Percentiles rank a stretch among this genome's conserved stretches.
phyloP scores from a whole-genome alignment of 2,113 vertebrate genomes.

The Bombycilla garrulus region DNA sequence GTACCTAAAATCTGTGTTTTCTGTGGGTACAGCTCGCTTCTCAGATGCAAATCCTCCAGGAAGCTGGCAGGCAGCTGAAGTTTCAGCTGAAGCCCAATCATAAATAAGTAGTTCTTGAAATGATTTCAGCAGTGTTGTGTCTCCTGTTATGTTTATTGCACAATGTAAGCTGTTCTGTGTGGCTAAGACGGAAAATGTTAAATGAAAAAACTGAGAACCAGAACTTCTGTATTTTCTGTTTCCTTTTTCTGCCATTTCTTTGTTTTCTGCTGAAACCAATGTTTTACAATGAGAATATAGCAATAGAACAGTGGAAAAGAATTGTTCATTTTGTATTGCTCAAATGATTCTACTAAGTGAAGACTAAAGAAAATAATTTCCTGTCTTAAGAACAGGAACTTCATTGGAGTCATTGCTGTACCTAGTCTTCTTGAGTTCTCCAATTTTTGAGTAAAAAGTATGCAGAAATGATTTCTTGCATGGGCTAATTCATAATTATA shows the following conservation, averaged over 20 bases:
- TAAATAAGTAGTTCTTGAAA: neutral
- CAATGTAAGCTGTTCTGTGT: neutral
- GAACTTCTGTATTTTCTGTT: neutral
- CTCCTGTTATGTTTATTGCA: neutral
- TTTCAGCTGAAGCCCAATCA: neutral
- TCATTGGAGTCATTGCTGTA: neutral
- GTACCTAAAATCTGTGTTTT: neutral
- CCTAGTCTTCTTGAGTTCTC: neutral
- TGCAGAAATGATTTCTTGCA: neutral
- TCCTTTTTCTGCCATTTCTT: neutral
- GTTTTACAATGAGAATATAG: neutral
- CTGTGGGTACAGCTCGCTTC: neutral
- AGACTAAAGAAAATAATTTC: neutral
- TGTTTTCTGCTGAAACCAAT: neutral
- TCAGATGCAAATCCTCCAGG: neutral
- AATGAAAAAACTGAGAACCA: neutral
- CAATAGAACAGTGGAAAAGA: neutral
- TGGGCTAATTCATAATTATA: neutral
- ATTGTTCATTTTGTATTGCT: neutral
- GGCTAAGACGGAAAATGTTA: neutral
- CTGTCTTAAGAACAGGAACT: neutral
- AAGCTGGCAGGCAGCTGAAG: neutral
- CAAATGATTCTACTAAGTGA: neutral
- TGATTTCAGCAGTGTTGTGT: neutral
- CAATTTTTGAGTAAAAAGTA: slow-evolving; percentile 6